Evolutionary conservation across 2,113 vertebrate species (phyloP).

Genomic region (Kryptolebias marmoratus): DNA sequence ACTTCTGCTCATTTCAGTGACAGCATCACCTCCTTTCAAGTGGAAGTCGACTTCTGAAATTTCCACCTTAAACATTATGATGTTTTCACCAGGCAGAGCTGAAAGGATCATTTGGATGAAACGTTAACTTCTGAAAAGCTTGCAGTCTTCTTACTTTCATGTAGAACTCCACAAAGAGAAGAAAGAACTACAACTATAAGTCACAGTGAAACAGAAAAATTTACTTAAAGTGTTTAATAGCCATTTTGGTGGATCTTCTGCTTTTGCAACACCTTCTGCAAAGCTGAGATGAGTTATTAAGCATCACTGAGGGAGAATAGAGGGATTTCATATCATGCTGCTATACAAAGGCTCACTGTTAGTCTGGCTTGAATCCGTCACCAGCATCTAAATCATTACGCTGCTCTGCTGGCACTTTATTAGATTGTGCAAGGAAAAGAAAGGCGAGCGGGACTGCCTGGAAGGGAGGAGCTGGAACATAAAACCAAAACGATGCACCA

Average conservation of each 20-base stretch:
- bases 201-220: neutral
- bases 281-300: constrained; percentile 2
- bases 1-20: constrained; percentile 18
- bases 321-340: constrained; percentile 31
- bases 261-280: neutral
- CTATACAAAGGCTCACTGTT: constrained; percentile 20
- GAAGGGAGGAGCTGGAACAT: constrained; percentile 46
- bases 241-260: neutral
- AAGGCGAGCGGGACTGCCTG: constrained; percentile 29
- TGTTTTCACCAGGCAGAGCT: neutral
- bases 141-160: no score
- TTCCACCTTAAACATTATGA: neutral
- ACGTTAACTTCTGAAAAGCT: neutral
- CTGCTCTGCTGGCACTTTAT: constrained; percentile 54
- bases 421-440: constrained; percentile 54
- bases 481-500: constrained; percentile 47
- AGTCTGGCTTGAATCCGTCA: constrained; percentile 33
- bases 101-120: neutral
- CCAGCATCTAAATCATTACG: constrained; percentile 31
- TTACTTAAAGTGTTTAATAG: neutral
- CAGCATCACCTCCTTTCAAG: neutral
- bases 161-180: neutral
- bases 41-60: no score
- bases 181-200: neutral
- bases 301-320: constrained; percentile 1